phyloP scores from a whole-genome alignment of 2,888 invertebrate species.

The Andrena fulva region DNA sequence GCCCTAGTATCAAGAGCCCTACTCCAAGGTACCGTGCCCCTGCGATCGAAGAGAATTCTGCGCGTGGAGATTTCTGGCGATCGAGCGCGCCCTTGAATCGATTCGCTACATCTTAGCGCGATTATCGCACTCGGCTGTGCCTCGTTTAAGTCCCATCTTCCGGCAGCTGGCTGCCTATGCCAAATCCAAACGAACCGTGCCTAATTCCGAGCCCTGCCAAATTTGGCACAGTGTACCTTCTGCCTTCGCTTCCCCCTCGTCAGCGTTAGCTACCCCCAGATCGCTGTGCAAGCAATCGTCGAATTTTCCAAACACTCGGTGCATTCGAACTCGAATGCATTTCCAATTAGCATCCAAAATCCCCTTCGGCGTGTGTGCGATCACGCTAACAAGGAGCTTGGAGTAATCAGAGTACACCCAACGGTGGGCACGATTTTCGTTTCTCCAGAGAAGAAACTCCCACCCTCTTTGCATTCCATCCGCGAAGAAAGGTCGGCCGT shows the following conservation, averaged over 20 bases:
- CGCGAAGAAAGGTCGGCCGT: conserved; percentile 66
- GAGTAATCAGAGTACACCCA: neutral
- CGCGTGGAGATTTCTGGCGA: neutral
- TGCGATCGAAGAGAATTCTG: neutral
- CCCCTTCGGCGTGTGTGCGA: neutral
- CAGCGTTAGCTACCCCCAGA: conserved; percentile 17
- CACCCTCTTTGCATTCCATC: conserved; percentile 74
- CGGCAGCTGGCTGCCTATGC: conserved; percentile 45
- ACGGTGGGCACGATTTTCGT: conserved; percentile 23
- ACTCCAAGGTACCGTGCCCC: neutral
- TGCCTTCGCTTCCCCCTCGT: conserved; percentile 35
- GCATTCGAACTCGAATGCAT: neutral
- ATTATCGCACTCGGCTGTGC: conserved; percentile 13
- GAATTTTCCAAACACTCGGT: neutral
- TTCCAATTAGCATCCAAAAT: neutral
- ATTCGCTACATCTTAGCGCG: neutral
- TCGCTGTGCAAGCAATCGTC: conserved; percentile 28
- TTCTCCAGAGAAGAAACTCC: conserved; percentile 56
- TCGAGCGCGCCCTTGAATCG: neutral
- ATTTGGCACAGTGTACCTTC: conserved; percentile 46
- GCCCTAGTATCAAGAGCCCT: too few relatives aligned
- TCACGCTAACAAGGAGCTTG: conserved; percentile 9
- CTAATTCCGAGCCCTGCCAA: conserved; percentile 61
- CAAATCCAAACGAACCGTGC: conserved; percentile 64
- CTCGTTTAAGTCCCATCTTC: conserved; percentile 12